Evolutionary conservation across 1,140 invertebrate species (phyloP).

Genomic region (Drosophila triauraria): DNA sequence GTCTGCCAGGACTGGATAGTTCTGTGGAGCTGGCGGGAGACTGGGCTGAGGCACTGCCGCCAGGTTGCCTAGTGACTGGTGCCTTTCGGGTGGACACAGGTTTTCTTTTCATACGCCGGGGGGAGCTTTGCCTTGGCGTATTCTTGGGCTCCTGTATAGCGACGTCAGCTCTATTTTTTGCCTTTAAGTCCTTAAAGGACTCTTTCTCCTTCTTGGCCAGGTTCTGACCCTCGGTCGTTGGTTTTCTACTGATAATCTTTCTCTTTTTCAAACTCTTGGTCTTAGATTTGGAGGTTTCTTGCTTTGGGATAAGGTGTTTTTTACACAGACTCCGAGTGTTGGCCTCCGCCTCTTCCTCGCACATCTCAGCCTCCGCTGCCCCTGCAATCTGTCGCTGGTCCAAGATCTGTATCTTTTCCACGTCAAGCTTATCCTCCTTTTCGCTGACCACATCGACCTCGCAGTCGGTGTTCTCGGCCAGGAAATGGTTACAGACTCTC

Average conservation of each 20-base stretch:
- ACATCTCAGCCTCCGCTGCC: no score
- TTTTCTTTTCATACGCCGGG: neutral
- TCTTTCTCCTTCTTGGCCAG: neutral
- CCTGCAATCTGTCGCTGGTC: neutral
- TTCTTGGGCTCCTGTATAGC: neutral
- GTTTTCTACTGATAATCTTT: neutral
- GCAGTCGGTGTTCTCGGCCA: conserved; percentile 59
- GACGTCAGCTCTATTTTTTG: no score
- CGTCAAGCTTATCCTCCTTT: no score
- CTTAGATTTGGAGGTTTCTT: neutral
- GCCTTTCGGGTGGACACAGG: neutral
- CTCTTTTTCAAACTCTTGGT: neutral
- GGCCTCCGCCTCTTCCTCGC: no score
- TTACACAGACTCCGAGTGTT: neutral
- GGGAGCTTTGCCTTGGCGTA: no score
- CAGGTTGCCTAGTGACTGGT: neutral
- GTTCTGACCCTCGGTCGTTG: no score
- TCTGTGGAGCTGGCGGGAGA: neutral
- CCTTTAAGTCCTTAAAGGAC: no score
- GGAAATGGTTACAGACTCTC: conserved; percentile 2
- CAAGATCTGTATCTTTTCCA: conserved; percentile 10
- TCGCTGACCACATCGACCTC: conserved; percentile 40
- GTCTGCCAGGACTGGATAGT: no score
- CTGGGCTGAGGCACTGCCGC: neutral
- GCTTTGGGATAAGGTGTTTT: neutral